A percentile compares a stretch with the other conserved stretches of the same genome.
Evolutionary conservation across 2,113 vertebrate species (phyloP).

Genomic region (Petaurus breviceps): DNA sequence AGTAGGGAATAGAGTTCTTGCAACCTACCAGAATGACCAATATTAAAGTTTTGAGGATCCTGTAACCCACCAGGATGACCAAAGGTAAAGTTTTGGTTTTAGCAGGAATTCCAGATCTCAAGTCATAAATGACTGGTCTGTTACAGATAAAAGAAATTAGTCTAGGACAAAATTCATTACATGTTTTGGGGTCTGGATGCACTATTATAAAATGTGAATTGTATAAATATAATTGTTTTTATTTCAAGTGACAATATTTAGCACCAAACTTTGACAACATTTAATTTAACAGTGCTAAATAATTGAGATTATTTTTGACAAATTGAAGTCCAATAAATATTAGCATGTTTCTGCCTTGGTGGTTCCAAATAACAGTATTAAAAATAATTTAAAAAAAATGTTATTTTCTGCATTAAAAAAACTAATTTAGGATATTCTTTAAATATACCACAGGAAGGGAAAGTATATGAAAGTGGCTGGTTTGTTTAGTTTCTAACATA

Average conservation of each 20-base stretch:
- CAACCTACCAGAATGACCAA: neutral
- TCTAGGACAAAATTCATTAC: conserved; percentile 45
- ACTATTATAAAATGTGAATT: conserved; percentile 12
- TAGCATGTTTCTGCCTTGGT: neutral
- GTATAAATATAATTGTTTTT: conserved; percentile 21
- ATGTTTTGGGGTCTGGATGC: conserved; percentile 1
- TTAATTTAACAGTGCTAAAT: neutral
- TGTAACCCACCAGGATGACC: neutral
- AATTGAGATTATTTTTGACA: neutral
- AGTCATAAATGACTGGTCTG: conserved; percentile 17
- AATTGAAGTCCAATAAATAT: neutral
- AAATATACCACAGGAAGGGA: neutral
- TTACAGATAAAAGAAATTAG: conserved; percentile 42
- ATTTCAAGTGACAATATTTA: conserved; percentile 1
- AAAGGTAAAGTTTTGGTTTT: conserved; percentile 3
- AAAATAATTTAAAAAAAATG: neutral
- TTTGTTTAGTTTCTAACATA: neutral
- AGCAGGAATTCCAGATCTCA: conserved; percentile 24
- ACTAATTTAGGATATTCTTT: conserved; percentile 23
- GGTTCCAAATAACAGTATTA: neutral
- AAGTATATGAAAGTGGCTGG: conserved; percentile 7
- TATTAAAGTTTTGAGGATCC: neutral
- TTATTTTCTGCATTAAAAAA: neutral
- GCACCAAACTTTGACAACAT: neutral
- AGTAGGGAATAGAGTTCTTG: neutral